These are phyloP conservation scores for Campylomormyrus tamandua DNA, from an alignment of 2,113 vertebrate genomes.

Conservation along the genomic window DNA sequence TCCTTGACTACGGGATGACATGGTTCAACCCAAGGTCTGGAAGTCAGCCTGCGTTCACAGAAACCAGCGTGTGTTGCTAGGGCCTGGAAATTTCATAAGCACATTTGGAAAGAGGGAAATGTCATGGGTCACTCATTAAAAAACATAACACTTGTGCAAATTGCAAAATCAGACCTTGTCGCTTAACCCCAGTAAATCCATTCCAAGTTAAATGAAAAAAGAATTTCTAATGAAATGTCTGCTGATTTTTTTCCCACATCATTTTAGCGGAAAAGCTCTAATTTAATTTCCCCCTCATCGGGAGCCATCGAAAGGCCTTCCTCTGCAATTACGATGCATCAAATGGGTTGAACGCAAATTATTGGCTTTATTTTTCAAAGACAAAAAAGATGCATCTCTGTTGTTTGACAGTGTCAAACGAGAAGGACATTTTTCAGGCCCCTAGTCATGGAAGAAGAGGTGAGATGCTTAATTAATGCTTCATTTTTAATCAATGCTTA, in stretches of 20 bases:
- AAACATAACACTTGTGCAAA: background rate
- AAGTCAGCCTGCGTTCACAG: background rate
- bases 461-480: background rate
- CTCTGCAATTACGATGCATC: background rate
- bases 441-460: background rate
- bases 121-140: slow-evolving; percentile 4
- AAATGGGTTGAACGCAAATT: background rate
- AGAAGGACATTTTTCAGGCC: background rate
- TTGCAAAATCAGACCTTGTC: background rate
- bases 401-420: background rate
- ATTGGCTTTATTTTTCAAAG: background rate
- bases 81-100: background rate
- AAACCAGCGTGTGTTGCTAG: too few relatives aligned
- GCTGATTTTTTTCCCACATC: background rate
- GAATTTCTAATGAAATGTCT: background rate
- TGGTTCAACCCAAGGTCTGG: background rate
- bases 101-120: background rate
- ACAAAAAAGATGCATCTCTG: background rate
- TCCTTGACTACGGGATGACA: background rate
- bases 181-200: slow-evolving; percentile 2
- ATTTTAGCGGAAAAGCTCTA: background rate
- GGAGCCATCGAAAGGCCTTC: background rate
- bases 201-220: background rate
- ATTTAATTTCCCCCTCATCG: background rate
- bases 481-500: background rate